These are phyloP conservation scores for Astur gentilis DNA, from an alignment of 2,113 vertebrate species.

Conservation along the genomic window DNA sequence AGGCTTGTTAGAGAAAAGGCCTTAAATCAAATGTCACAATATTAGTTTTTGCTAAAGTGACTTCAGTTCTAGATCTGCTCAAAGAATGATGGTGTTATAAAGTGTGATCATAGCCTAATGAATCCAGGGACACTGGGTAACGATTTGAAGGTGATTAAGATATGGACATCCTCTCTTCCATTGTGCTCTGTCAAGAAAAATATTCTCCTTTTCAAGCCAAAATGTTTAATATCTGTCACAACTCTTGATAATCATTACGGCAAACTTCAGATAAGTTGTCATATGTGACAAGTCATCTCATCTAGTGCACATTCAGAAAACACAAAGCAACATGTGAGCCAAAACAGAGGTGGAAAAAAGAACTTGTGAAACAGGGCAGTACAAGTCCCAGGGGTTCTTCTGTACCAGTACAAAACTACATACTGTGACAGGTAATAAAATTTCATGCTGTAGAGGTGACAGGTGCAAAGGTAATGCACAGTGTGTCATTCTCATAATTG, in stretches of 20 bases:
- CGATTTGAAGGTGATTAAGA: neutral
- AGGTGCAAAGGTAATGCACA: neutral
- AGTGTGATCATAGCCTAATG: neutral
- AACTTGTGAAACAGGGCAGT: neutral
- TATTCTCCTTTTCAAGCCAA: neutral
- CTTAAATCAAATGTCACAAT: neutral
- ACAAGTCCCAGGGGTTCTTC: neutral
- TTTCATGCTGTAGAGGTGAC: neutral
- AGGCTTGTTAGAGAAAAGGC: neutral
- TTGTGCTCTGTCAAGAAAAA: neutral
- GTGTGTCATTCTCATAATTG: neutral
- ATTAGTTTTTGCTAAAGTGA: neutral
- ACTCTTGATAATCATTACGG: neutral
- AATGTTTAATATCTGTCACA: neutral
- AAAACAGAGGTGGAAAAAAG: neutral
- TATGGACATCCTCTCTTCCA: neutral
- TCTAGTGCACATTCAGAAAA: neutral
- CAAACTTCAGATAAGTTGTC: neutral
- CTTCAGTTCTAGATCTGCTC: neutral
- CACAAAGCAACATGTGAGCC: neutral
- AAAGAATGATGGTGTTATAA: neutral
- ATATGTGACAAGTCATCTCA: neutral
- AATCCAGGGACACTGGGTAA: neutral
- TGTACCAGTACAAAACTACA: neutral
- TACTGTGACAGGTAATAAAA: neutral